Evolutionary conservation across 2,888 invertebrate genomes (phyloP).

Genomic region (Ptychoptera contaminata): DNA sequence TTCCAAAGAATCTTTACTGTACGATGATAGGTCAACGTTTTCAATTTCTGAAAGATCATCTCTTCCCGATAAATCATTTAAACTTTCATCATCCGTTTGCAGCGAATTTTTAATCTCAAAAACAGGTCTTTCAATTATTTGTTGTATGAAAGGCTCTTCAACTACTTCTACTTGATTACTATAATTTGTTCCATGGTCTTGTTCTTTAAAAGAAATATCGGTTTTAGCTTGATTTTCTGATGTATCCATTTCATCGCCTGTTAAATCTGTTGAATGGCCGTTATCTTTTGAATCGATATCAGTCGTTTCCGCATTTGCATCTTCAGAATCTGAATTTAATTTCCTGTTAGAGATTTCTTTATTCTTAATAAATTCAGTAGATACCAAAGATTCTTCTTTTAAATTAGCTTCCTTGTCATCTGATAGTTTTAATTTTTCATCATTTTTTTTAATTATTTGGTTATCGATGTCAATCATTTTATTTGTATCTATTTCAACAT

Average conservation of each 20-base stretch:
- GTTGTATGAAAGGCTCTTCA: background rate
- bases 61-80: background rate
- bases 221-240: too few relatives aligned
- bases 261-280: too few relatives aligned
- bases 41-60: conserved; percentile 13
- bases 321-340: conserved; percentile 10
- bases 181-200: too few relatives aligned
- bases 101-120: background rate
- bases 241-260: too few relatives aligned
- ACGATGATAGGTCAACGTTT: conserved; percentile 11
- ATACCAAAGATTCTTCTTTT: background rate
- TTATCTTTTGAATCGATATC: too few relatives aligned
- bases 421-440: too few relatives aligned
- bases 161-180: too few relatives aligned
- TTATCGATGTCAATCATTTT: too few relatives aligned
- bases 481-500: background rate
- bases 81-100: background rate
- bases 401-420: too few relatives aligned
- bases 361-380: conserved; percentile 9
- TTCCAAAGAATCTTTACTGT: conserved; percentile 15
- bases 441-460: too few relatives aligned
- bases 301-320: conserved; percentile 11
- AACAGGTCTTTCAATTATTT: background rate
- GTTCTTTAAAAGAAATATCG: too few relatives aligned
- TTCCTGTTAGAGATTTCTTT: conserved; percentile 12